Percentiles rank a stretch among this genome's conserved stretches.
phyloP scores from a whole-genome alignment of 2,113 vertebrate genomes.

The Lophura nycthemera region DNA sequence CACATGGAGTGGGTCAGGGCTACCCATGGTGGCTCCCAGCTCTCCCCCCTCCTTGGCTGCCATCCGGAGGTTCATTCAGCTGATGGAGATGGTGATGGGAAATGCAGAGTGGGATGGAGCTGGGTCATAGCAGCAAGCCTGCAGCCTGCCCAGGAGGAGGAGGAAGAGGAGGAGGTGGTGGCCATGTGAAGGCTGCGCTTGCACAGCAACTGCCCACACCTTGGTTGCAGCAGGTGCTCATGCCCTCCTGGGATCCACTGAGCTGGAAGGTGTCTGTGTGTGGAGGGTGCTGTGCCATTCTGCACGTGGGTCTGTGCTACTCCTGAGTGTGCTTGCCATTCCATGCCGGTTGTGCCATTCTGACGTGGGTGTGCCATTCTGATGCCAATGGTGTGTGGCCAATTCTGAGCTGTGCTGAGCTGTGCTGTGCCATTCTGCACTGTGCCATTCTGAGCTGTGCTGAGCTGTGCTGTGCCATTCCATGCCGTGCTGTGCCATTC shows the following conservation, averaged over 20 bases:
- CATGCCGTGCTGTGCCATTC: no score
- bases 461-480: no score
- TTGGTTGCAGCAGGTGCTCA: no score
- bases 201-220: background rate
- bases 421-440: no score
- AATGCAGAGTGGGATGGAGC: background rate
- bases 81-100: background rate
- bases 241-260: no score
- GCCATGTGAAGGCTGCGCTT: background rate
- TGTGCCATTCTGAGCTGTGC: no score
- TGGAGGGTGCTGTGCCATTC: background rate
- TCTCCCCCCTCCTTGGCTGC: background rate
- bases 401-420: no score
- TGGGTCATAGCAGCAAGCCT: rapidly evolving
- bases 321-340: background rate
- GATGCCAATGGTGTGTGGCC: no score
- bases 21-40: background rate
- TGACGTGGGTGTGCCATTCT: no score
- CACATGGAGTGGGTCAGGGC: background rate
- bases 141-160: background rate
- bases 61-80: background rate
- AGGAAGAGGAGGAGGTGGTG: background rate
- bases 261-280: no score
- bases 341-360: no score
- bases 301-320: no score